Conservation (phyloP, 2,113 vertebrate genomes). For the Onychorhynchus coronatus region DNA sequence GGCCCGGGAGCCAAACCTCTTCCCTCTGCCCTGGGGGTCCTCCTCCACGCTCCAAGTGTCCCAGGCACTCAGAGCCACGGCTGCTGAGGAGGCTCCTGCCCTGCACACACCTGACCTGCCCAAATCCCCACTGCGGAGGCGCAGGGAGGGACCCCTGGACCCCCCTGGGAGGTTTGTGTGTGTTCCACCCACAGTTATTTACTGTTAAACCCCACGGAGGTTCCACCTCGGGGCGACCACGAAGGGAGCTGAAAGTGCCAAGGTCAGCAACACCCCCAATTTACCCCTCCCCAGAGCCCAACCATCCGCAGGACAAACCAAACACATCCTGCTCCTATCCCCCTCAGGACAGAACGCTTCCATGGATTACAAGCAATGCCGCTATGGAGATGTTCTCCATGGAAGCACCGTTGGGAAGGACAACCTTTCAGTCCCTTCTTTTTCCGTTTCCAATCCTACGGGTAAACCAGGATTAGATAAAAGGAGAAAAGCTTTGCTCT, state of each 20-base stretch:
- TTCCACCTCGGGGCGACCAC: conserved; percentile 50
- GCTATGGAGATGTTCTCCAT: conserved; percentile 57
- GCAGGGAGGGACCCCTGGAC: conserved; percentile 43
- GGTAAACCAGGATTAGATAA: conserved; percentile 78
- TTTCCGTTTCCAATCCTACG: conserved; percentile 76
- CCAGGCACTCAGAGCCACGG: background rate
- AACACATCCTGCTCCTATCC: conserved; percentile 66
- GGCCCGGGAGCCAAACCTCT: background rate
- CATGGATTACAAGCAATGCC: conserved; percentile 59
- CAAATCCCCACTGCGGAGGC: background rate
- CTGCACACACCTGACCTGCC: conserved; percentile 47
- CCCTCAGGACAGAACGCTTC: conserved; percentile 61
- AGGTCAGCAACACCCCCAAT: conserved; percentile 45
- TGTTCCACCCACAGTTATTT: conserved; percentile 73
- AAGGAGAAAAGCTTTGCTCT: conserved; percentile 86
- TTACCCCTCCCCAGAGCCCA: conserved; percentile 32
- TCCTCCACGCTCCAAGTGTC: background rate
- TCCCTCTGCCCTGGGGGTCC: background rate
- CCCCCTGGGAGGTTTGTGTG: conserved; percentile 73
- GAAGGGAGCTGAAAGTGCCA: conserved; percentile 81
- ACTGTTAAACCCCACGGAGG: conserved; percentile 71
- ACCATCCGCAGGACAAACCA: conserved; percentile 59
- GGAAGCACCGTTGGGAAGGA: conserved; percentile 63
- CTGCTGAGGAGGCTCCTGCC: conserved; percentile 24
- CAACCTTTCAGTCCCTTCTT: conserved; percentile 86